A percentile compares a stretch with the other conserved stretches of the same genome.
phyloP scores from a whole-genome alignment of 2,113 vertebrate genomes.

The Chlorodrepanis virens region DNA sequence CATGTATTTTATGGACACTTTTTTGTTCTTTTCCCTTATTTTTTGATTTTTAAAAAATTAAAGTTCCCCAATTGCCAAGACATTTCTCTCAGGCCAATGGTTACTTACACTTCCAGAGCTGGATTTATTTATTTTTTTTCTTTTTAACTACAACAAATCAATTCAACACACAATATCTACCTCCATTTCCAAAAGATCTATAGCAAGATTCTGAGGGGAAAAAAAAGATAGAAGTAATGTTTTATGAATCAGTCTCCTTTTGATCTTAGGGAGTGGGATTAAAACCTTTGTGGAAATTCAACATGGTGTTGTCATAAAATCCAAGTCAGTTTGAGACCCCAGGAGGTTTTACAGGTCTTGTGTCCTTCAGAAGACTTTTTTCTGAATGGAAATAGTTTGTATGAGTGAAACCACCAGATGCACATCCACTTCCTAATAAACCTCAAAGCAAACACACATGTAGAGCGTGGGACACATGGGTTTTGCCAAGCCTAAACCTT shows the following conservation, averaged over 20 bases:
- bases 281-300: slow-evolving; percentile 50
- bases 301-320: background rate
- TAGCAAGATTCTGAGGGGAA: background rate
- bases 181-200: slow-evolving; percentile 27
- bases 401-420: background rate
- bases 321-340: background rate
- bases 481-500: background rate
- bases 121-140: background rate
- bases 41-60: background rate
- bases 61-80: background rate
- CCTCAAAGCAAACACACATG: background rate
- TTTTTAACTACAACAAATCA: accelerated
- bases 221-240: background rate
- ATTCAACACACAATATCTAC: background rate
- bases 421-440: background rate
- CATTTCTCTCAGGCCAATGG: background rate
- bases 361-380: slow-evolving; percentile 26
- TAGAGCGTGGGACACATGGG: background rate
- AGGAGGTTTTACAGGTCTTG: background rate
- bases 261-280: slow-evolving; percentile 30
- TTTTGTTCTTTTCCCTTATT: background rate
- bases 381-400: background rate
- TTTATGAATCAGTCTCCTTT: background rate
- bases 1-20: background rate
- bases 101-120: background rate